Percentiles rank a stretch among this genome's conserved stretches.
phyloP scores from a whole-genome alignment of 1,140 invertebrate genomes.

The Leptopilina boulardi region DNA sequence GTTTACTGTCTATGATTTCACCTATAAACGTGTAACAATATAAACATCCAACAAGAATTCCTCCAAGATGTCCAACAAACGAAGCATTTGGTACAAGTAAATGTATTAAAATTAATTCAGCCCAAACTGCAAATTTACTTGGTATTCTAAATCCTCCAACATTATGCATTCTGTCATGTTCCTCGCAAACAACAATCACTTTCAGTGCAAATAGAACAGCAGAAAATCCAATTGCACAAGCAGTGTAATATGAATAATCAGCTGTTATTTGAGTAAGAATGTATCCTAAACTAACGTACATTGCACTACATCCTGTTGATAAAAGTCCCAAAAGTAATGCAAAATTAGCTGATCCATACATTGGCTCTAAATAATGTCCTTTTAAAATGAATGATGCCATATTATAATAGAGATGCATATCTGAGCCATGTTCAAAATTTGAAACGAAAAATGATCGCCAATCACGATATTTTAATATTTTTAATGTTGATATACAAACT shows the following conservation, averaged over 20 bases:
- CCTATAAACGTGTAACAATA: conserved; percentile 81
- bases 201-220: conserved; percentile 82
- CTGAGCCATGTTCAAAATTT: conserved; percentile 82
- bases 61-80: conserved; percentile 82
- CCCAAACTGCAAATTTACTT: conserved; percentile 80
- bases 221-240: conserved; percentile 84
- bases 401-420: conserved; percentile 87
- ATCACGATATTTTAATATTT: conserved; percentile 77
- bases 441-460: conserved; percentile 79
- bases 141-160: conserved; percentile 78
- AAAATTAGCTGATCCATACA: conserved; percentile 79
- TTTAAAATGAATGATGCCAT: conserved; percentile 84
- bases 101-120: conserved; percentile 83
- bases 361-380: conserved; percentile 78
- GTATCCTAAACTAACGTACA: conserved; percentile 76
- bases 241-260: conserved; percentile 72
- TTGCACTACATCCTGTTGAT: conserved; percentile 76
- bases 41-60: conserved; percentile 82
- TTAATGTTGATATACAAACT: conserved; percentile 79
- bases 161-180: conserved; percentile 70
- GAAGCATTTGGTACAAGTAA: conserved; percentile 80
- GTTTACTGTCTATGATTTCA: conserved; percentile 73
- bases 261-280: conserved; percentile 65
- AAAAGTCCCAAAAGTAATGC: conserved; percentile 77
- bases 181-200: conserved; percentile 78